A percentile compares a stretch with the other conserved stretches of the same genome.
These are phyloP conservation scores for Drosophila kambysellisi DNA, from an alignment of 2,888 invertebrate species.

Conservation along the genomic window DNA sequence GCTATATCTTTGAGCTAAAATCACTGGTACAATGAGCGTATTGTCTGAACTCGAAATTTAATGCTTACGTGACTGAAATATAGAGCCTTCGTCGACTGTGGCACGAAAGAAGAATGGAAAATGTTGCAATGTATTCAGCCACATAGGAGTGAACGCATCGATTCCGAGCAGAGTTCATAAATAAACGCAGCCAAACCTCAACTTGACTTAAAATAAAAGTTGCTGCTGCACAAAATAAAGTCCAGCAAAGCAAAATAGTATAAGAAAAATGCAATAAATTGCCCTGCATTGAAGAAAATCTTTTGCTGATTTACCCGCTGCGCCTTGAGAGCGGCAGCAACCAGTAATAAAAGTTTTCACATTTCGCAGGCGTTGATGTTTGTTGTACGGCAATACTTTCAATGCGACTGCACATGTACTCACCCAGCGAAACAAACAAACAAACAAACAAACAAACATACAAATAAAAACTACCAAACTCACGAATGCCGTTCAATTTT, in stretches of 20 bases:
- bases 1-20: conserved; percentile 64
- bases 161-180: conserved; percentile 63
- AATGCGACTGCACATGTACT: conserved; percentile 26
- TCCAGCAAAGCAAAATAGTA: conserved; percentile 5
- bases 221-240: conserved; percentile 35
- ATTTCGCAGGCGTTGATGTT: conserved; percentile 48
- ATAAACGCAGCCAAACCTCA: conserved; percentile 51
- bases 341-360: conserved; percentile 68
- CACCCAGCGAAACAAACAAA: background rate
- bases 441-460: conserved; percentile 3
- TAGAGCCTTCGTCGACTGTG: conserved; percentile 19
- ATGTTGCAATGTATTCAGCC: conserved; percentile 46
- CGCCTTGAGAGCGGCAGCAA: conserved; percentile 21
- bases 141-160: conserved; percentile 42
- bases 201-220: conserved; percentile 60
- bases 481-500: conserved; percentile 43
- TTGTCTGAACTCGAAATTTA: conserved; percentile 64
- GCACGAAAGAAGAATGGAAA: conserved; percentile 31
- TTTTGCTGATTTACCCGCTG: conserved; percentile 69
- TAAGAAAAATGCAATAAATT: conserved; percentile 39
- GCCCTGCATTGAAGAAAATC: conserved; percentile 59
- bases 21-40: conserved; percentile 66
- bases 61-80: conserved; percentile 68
- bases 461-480: conserved; percentile 25
- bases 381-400: conserved; percentile 52